phyloP scores from a whole-genome alignment of 2,113 vertebrate genomes.

The Menura novaehollandiae region DNA sequence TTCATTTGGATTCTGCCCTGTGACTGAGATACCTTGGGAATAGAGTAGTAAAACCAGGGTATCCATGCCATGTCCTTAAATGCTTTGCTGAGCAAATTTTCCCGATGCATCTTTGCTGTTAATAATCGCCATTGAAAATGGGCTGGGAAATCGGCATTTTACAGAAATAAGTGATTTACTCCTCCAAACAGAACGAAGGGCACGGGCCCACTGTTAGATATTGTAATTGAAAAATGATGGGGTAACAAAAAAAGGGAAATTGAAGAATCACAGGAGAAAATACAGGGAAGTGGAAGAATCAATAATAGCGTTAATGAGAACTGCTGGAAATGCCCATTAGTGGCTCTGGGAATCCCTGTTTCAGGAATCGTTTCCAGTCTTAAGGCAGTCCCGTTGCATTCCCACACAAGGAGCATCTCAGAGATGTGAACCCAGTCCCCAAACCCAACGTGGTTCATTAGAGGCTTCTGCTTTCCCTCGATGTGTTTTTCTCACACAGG shows the following conservation, averaged over 20 bases:
- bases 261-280: not conserved
- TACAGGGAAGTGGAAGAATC: not conserved
- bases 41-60: not conserved
- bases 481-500: accelerated
- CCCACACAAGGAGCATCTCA: not conserved
- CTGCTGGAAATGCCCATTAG: not conserved
- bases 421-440: not conserved
- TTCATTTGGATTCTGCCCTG: not conserved
- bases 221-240: not conserved
- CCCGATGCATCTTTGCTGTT: not conserved
- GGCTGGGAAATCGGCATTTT: not conserved
- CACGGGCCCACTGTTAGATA: not conserved
- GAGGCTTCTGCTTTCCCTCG: not conserved
- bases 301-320: not conserved
- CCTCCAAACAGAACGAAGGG: not conserved
- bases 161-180: not conserved
- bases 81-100: not conserved
- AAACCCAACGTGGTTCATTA: accelerated
- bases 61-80: not conserved
- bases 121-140: not conserved
- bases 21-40: not conserved
- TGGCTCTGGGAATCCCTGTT: not conserved
- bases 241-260: not conserved
- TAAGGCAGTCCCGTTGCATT: not conserved
- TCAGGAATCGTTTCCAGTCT: not conserved